These are phyloP conservation scores for Sitta europaea DNA, from an alignment of 2,113 vertebrate genomes.

Conservation along the genomic window DNA sequence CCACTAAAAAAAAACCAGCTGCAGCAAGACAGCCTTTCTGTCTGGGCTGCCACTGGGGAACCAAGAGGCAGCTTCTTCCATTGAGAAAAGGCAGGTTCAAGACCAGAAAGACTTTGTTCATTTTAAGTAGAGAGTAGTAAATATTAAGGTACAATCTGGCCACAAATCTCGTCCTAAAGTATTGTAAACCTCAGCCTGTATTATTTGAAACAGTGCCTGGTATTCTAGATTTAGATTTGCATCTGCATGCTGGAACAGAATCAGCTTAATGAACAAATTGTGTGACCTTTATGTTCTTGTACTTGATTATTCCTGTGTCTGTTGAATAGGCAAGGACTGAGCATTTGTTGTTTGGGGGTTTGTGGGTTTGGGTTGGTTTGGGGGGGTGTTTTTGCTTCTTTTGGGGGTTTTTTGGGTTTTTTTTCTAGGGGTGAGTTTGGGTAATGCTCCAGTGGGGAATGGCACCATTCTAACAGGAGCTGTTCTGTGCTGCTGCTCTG, in stretches of 20 bases:
- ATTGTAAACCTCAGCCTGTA: not conserved
- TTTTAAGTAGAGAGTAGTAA: not conserved
- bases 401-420: not conserved
- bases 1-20: accelerated
- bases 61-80: not conserved
- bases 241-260: not conserved
- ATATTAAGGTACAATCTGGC: not conserved
- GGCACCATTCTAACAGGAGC: not conserved
- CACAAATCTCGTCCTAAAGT: not conserved
- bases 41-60: not conserved
- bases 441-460: not conserved
- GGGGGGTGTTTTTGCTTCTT: not conserved
- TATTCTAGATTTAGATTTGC: not conserved
- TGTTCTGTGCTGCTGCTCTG: not conserved
- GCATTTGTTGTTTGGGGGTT: not conserved
- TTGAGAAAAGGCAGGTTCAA: not conserved
- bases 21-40: not conserved
- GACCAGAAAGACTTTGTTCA: constrained; percentile 13
- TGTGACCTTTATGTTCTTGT: not conserved
- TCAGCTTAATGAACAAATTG: not conserved
- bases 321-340: not conserved
- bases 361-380: not conserved
- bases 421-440: not conserved
- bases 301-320: not conserved
- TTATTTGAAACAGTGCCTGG: not conserved